These are phyloP conservation scores for Sussaba pulchella DNA, from an alignment of 2,888 invertebrate genomes.

Conservation along the genomic window DNA sequence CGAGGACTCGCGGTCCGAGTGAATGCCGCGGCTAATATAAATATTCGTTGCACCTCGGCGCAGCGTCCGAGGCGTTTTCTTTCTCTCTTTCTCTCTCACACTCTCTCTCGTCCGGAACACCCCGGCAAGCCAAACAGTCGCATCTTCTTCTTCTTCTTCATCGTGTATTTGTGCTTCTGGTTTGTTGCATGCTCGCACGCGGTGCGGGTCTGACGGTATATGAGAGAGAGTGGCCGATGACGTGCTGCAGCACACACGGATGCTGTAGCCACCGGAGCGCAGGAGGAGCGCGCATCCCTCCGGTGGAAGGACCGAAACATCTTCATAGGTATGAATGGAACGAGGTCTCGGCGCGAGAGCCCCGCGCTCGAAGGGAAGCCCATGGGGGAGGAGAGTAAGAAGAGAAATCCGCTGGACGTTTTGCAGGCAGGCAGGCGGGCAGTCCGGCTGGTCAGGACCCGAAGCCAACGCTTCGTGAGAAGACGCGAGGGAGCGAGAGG, in stretches of 20 bases:
- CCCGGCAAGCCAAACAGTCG: conserved; percentile 2
- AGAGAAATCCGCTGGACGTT: conserved; percentile 34
- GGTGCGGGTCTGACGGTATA: background rate
- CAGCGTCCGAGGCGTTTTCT: background rate
- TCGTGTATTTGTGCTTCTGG: conserved; percentile 30
- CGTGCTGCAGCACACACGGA: conserved; percentile 44
- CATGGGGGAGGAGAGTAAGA: conserved; percentile 6
- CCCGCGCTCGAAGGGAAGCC: conserved; percentile 20
- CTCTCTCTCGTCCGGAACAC: conserved; percentile 11
- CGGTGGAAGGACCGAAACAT: conserved; percentile 60
- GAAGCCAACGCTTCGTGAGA: conserved; percentile 63
- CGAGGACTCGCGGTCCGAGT: conserved; percentile 3
- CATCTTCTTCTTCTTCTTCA: conserved; percentile 20
- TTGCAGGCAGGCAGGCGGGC: conserved; percentile 14
- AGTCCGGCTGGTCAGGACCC: conserved; percentile 41
- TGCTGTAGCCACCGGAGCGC: conserved; percentile 12
- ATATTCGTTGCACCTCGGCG: conserved; percentile 43
- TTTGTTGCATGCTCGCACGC: background rate
- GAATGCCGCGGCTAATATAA: conserved; percentile 37
- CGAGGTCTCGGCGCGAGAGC: conserved; percentile 43
- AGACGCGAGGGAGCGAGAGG: conserved; percentile 31
- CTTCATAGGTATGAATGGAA: conserved; percentile 71
- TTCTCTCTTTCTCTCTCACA: too few relatives aligned
- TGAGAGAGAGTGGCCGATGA: conserved; percentile 44
- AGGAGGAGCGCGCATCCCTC: conserved; percentile 38